Conservation (phyloP, 2,797 vertebrate species). For the Spatula versicolor region DNA sequence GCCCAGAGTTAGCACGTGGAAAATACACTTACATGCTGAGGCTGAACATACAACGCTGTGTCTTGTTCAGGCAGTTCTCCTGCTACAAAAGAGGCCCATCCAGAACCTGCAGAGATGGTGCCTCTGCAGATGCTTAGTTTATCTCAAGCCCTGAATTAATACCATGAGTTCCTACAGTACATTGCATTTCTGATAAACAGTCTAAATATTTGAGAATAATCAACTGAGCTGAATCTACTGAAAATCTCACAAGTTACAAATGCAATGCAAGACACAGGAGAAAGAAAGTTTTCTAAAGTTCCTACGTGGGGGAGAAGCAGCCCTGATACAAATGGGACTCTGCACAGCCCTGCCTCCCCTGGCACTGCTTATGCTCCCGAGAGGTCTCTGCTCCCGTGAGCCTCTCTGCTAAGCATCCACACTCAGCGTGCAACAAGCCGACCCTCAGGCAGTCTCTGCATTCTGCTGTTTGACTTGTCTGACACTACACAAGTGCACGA, state of each 20-base stretch:
- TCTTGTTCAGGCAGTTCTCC: not conserved
- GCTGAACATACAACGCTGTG: not conserved
- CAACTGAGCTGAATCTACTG: not conserved
- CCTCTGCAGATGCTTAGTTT: not conserved
- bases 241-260: not conserved
- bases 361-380: fast-evolving
- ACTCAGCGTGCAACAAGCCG: not conserved
- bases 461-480: not conserved
- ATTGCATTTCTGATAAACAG: not conserved
- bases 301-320: not conserved
- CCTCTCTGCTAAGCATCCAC: not conserved
- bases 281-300: not conserved
- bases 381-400: not conserved
- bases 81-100: not conserved
- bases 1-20: not conserved
- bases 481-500: not conserved
- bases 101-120: not conserved
- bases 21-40: not conserved
- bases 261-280: not conserved
- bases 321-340: fast-evolving
- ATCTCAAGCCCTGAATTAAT: not conserved
- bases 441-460: fast-evolving
- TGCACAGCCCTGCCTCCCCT: fast-evolving
- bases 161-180: not conserved
- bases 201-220: not conserved